phyloP scores from a whole-genome alignment of 2,797 vertebrate genomes.

The Rhadinocentrus ornatus region DNA sequence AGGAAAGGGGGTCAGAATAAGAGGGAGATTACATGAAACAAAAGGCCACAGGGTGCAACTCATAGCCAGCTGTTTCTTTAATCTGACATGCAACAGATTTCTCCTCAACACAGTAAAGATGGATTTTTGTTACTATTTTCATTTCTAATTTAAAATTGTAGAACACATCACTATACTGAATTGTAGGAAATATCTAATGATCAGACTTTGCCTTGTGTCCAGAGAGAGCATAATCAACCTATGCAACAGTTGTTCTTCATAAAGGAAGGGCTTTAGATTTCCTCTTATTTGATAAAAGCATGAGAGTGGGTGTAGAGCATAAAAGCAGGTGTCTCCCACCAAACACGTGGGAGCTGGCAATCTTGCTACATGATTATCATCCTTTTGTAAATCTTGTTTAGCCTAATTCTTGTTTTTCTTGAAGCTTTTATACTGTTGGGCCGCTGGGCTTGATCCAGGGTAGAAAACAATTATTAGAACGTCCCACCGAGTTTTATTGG shows the following conservation, averaged over 20 bases:
- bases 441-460: neutral
- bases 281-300: neutral
- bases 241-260: neutral
- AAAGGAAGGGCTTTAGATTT: neutral
- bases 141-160: too few species aligned
- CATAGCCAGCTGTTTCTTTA: too few species aligned
- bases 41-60: too few species aligned
- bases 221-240: neutral
- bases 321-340: conserved; percentile 1
- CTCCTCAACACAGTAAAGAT: too few species aligned
- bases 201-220: neutral
- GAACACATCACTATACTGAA: neutral
- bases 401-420: too few species aligned
- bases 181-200: neutral
- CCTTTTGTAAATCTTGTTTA: neutral
- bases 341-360: neutral
- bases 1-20: too few species aligned
- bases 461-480: neutral
- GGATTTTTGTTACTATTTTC: too few species aligned
- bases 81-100: too few species aligned
- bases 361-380: neutral
- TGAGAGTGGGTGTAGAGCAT: neutral
- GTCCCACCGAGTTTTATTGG: neutral
- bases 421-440: neutral
- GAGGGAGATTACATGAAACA: too few species aligned